These are phyloP conservation scores for Chrysolina haemoptera DNA, from an alignment of 2,888 invertebrate genomes.

Conservation along the genomic window DNA sequence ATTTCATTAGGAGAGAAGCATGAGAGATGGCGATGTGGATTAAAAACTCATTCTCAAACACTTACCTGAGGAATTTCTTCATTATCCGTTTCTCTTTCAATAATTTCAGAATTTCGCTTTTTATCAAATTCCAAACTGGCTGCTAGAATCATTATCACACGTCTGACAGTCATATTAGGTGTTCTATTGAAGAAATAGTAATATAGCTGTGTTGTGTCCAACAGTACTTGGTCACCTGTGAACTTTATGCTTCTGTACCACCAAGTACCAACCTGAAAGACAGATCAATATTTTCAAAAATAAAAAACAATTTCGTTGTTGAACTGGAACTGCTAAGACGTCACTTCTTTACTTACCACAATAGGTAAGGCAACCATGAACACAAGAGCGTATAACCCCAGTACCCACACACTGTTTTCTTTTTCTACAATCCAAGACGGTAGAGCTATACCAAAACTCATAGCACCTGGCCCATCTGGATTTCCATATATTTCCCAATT, in stretches of 20 bases:
- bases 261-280: slow-evolving; percentile 88
- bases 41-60: neutral
- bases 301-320: neutral
- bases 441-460: slow-evolving; percentile 98
- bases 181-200: slow-evolving; percentile 97
- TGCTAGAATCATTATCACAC: slow-evolving; percentile 96
- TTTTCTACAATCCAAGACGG: slow-evolving; percentile 99
- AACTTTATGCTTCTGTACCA: slow-evolving; percentile 99
- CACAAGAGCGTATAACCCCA: slow-evolving; percentile 94
- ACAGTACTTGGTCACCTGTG: slow-evolving; percentile 95
- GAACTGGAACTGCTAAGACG: neutral
- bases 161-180: slow-evolving; percentile 94
- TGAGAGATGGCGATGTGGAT: no score
- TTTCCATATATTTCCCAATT: slow-evolving; percentile 99
- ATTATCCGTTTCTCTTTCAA: slow-evolving; percentile 93
- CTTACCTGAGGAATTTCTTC: slow-evolving; percentile 85
- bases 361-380: slow-evolving; percentile 98
- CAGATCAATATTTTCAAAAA: neutral
- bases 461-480: slow-evolving; percentile 99
- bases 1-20: no score
- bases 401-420: slow-evolving; percentile 98
- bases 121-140: slow-evolving; percentile 97
- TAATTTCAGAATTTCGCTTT: slow-evolving; percentile 94
- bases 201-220: slow-evolving; percentile 98
- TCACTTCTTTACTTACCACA: slow-evolving; percentile 73